Evolutionary conservation across 2,113 vertebrate species (phyloP), one percentile per base, ranked within the genome.

Genomic region (Pterocles orientalis): DNA sequence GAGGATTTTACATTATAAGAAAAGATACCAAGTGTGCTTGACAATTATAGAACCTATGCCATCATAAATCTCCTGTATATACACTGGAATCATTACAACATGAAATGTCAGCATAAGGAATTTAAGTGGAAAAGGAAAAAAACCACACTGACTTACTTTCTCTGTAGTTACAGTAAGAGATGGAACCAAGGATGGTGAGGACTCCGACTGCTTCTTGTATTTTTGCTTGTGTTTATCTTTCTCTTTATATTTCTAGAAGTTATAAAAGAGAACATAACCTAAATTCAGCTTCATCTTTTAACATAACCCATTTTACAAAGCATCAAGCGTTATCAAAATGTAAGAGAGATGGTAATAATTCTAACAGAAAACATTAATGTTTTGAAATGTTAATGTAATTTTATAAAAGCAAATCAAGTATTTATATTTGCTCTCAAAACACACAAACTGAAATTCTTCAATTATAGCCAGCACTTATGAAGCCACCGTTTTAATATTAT

Each of bases 151-250:
- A 95, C 98, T 98, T 98, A 99, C 99, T 98, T 99, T 99, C 95
- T 99, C 99, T 97, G 99, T 98, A 88, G 98, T 98, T 97, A 99
- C 98, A 98, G 99, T 99, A 96, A 99, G 98, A 95, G 99, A 98
- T 86, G 99, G 99, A 97, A 99, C 98, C 77, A 99, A 98, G 82
- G 98, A 98, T 65, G 99, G 98, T 17, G 99, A 98, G 47, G 99
- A 98, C 83, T 99, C 99, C 77, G 99, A 97, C 58, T 98, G 97
- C 95, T 99, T 99, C 98, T 99, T 99, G 57, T 99, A 99, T 98
- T 98, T 99, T 83, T 99, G 99, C 98, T 99, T 99, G 97, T 99
- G 99, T 94, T 99, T 99, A 95, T 99, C 99, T 92, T 99, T 99
- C 96, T 99, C 99, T 98, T 99, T 99, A 86, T 99, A 99, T 98